Evolutionary conservation across 2,888 invertebrate genomes (phyloP).

Genomic region (Netelia virgata): DNA sequence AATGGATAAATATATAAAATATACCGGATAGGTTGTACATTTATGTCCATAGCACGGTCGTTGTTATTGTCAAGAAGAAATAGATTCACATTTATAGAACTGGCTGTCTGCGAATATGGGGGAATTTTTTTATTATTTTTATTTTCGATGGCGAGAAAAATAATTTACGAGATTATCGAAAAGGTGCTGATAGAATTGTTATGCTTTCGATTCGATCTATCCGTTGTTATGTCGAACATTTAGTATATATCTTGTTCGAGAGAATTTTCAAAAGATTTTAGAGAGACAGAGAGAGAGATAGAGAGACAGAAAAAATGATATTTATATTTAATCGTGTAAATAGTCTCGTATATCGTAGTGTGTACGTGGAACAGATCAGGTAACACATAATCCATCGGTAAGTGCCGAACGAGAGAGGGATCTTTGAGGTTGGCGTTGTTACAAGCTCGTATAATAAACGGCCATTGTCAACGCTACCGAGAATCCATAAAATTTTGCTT

Average conservation of each 20-base stretch:
- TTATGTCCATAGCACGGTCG: neutral
- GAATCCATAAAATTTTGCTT: slow-evolving; percentile 64
- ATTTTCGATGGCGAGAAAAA: neutral
- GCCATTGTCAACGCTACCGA: slow-evolving; percentile 62
- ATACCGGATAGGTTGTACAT: neutral
- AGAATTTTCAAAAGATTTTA: neutral
- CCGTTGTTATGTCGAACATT: slow-evolving; percentile 2
- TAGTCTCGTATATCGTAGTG: slow-evolving; percentile 22
- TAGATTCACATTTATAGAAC: neutral
- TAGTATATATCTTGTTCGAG: neutral
- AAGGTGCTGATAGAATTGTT: neutral
- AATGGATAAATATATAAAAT: slow-evolving; percentile 3
- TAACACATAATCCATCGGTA: slow-evolving; percentile 11
- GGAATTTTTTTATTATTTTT: neutral
- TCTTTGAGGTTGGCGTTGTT: slow-evolving; percentile 21
- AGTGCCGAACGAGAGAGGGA: slow-evolving; percentile 10
- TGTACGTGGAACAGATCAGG: slow-evolving; percentile 16
- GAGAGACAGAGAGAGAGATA: neutral
- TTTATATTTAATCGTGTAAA: slow-evolving; percentile 38
- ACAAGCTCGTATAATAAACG: slow-evolving; percentile 55
- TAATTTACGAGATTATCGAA: neutral
- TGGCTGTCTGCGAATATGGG: neutral
- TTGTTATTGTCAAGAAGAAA: neutral
- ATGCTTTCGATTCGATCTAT: neutral
- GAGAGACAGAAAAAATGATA: slow-evolving; percentile 38